Base-by-base conservation (phyloP, 2,888 invertebrate genomes). In the Phortica magna region DNA sequence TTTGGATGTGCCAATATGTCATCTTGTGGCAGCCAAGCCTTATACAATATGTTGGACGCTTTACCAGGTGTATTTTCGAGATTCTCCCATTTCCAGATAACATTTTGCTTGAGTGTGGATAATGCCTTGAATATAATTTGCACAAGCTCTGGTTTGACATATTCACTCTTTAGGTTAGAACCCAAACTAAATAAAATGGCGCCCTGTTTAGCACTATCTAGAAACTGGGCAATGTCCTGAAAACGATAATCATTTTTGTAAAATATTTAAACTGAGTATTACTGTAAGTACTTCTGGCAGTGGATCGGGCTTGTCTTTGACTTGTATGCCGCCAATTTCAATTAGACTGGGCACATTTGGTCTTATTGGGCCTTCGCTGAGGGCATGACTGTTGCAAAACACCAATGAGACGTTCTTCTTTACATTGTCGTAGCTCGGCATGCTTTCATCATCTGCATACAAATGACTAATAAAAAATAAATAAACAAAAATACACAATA, bases 51-150 rank as follows among this genome's bases (percentile, higher is more conserved):
- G 78, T 93, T 93, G 0, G 84, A 61, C 0, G 93, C 89, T 9
- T 91, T 88, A 4, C 90, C 91, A 0, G 90, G 90, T 0, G 94
- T 84, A 4, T 90, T 89, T 17, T 93, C 92, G 0, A 93, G 93
- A 42, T 87, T 86, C 80, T 95, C 95, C 94, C 94, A 95, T 91
- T 95, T 95, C 95, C 95, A 95, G 14, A 95, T 84, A 0, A 95
- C 93, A 2, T 93, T 94, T 79, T 95, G 94, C 79, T 95, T 94
- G 0, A 95, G 83, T 76, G 92, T 92, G 1, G 93, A 91, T 70
- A 95, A 94, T 2, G 93, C 93, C 73, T 93, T 93, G 10, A 94
- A 89, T 48, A 95, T 93, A 0, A 91, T 93, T 31, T 92, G 87
- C 31, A 92, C 91, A 78, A 93, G 93, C 1, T 93, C 93, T 0